Evolutionary conservation across 2,113 vertebrate genomes (phyloP), one percentile per base, ranked within the genome.

Genomic region (Cheilinus undulatus): DNA sequence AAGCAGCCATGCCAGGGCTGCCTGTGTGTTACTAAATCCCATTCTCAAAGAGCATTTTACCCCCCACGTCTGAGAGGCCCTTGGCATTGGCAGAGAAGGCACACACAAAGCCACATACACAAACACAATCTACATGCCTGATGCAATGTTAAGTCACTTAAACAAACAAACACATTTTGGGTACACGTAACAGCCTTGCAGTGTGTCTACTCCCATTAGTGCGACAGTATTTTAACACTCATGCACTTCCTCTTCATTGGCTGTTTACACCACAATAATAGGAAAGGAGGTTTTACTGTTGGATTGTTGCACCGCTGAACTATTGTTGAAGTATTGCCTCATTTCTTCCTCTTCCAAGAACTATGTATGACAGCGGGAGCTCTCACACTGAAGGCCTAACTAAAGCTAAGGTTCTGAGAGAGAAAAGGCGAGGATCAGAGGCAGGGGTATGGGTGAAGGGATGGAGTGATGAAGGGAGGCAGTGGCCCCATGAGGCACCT

Each of bases 121-220:
- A 80, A 84, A 86, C 83, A 85, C 73, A 80, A 89, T 87, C 83
- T 92, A 70, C 82, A 90, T 87, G 85, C 83, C 85, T 91, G 91
- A 91, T 87, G 89, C 85, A 92, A 89, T 85, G 75, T 82, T 79
- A 76, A 88, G 86, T 85, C 88, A 91, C 79, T 78, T 78, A 51
- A 62, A 85, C 83, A 91, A 88, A 81, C 73, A 57, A 61, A 82
- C 76, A 81, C 76, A 83, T 85, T n/a, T 86, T 75, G 69, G 40
- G 69, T 73, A 81, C 76, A 82, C 60, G 69, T 83, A 84, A 71
- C 49, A 72, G 40, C 66, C 72, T 28, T 73, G 63, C 76, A 73
- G 65, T 69, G 64, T 71, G 42, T 83, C 74, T 50, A 13, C 62
- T 67, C 67, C 57, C 78, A 76, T 87, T 78, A 67, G 66, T 65